phyloP scores from a whole-genome alignment of 2,113 vertebrate genomes.

The Talpa occidentalis region DNA sequence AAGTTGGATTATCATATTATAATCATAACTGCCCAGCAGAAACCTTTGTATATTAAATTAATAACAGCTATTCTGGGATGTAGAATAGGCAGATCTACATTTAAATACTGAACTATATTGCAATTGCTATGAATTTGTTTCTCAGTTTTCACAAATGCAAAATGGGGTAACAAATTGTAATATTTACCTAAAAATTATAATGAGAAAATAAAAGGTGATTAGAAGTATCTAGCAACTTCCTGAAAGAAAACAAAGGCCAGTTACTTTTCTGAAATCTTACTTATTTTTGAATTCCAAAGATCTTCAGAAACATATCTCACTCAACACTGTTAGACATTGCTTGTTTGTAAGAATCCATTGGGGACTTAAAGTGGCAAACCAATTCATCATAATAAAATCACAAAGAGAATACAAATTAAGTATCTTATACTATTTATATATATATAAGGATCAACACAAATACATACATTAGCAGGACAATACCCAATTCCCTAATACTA shows the following conservation, averaged over 20 bases:
- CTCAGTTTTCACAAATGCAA: constrained; percentile 11
- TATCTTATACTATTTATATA: constrained; percentile 23
- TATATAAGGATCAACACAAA: neutral
- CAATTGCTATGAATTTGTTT: neutral
- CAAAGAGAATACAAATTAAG: constrained; percentile 39
- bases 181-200: neutral
- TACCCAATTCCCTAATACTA: constrained; percentile 15
- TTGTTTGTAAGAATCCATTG: neutral
- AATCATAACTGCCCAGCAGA: neutral
- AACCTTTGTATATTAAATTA: neutral
- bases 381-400: neutral
- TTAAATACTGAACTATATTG: neutral
- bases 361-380: neutral
- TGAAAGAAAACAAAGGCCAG: neutral
- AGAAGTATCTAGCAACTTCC: neutral
- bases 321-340: neutral
- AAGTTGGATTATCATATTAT: constrained; percentile 9
- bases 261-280: neutral
- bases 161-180: neutral
- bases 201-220: constrained; percentile 6
- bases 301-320: neutral
- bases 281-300: constrained; percentile 4
- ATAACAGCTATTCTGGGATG: neutral
- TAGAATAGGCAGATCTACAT: neutral
- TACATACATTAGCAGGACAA: neutral